Evolutionary conservation across 2,888 invertebrate genomes (phyloP).

Genomic region (Leuctra nigra): DNA sequence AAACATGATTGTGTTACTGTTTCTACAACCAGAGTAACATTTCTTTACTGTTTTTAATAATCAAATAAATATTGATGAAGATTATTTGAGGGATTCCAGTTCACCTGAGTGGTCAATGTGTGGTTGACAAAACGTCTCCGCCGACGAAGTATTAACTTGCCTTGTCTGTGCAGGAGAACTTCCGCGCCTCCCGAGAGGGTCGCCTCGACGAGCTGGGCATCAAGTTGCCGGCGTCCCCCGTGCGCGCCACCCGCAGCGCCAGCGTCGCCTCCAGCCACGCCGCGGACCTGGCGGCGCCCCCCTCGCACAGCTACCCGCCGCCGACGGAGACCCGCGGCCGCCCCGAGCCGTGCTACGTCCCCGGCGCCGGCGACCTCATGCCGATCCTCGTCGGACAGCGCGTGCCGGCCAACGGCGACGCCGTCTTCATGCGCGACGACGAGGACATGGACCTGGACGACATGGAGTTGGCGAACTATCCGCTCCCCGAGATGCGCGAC

Average conservation of each 20-base stretch:
- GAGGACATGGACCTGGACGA: conserved; percentile 26
- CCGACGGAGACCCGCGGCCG: conserved; percentile 32
- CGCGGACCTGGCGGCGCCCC: conserved; percentile 21
- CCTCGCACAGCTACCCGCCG: conserved; percentile 26
- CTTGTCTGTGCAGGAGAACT: conserved; percentile 52
- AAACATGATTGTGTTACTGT: too few species aligned
- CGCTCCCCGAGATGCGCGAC: conserved; percentile 57
- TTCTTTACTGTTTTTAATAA: too few species aligned
- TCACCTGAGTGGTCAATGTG: too few species aligned
- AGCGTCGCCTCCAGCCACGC: conserved; percentile 37
- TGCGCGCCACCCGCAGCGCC: conserved; percentile 36
- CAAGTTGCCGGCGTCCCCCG: conserved; percentile 31
- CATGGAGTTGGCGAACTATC: conserved; percentile 20
- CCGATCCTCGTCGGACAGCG: conserved; percentile 25
- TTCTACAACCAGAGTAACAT: too few species aligned
- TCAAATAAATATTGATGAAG: too few species aligned
- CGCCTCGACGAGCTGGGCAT: conserved; percentile 61
- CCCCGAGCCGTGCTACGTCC: conserved; percentile 40
- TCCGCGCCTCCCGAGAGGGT: conserved; percentile 73
- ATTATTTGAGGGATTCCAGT: too few species aligned
- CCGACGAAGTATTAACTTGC: too few species aligned
- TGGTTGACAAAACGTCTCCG: too few species aligned
- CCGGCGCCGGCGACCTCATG: conserved; percentile 34
- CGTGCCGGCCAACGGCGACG: conserved; percentile 28
- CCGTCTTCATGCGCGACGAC: conserved; percentile 23